These are phyloP conservation scores for Phacellophora camtschatica DNA, from an alignment of 30 jellyfish, hydroid and myxozoan genomes.

Conservation along the genomic window DNA sequence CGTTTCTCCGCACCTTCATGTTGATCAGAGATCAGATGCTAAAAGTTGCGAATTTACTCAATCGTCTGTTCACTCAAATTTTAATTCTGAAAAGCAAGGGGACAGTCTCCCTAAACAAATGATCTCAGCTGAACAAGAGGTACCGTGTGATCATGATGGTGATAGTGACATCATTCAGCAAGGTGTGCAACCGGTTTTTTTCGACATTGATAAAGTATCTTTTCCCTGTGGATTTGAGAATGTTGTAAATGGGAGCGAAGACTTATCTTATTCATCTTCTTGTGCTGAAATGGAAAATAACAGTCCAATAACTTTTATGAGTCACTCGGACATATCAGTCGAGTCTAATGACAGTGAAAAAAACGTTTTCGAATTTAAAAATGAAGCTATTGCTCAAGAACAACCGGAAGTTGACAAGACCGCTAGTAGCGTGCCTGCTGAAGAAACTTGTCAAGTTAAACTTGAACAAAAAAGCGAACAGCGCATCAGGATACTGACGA, in stretches of 20 bases:
- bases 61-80: too few species aligned
- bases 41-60: too few species aligned
- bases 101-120: too few species aligned
- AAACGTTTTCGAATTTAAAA: too few species aligned
- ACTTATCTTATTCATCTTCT: neutral
- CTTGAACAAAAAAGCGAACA: conserved; percentile 48
- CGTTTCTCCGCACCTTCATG: too few species aligned
- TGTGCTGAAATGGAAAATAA: neutral
- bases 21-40: too few species aligned
- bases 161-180: neutral
- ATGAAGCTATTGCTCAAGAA: too few species aligned
- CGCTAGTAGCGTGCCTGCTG: neutral
- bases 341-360: neutral
- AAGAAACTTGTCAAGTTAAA: neutral
- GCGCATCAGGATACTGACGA: conserved; percentile 31
- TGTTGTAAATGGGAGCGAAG: too few species aligned
- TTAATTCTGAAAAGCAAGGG: too few species aligned
- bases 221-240: conserved; percentile 46
- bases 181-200: neutral
- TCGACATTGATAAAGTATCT: neutral
- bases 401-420: neutral
- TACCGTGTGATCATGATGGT: neutral
- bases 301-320: conserved; percentile 40
- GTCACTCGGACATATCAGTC: conserved; percentile 29
- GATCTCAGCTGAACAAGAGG: too few species aligned